A percentile compares a stretch with the other conserved stretches of the same genome.
phyloP scores from a whole-genome alignment of 1,140 invertebrate genomes.

The Ericerus pela region DNA sequence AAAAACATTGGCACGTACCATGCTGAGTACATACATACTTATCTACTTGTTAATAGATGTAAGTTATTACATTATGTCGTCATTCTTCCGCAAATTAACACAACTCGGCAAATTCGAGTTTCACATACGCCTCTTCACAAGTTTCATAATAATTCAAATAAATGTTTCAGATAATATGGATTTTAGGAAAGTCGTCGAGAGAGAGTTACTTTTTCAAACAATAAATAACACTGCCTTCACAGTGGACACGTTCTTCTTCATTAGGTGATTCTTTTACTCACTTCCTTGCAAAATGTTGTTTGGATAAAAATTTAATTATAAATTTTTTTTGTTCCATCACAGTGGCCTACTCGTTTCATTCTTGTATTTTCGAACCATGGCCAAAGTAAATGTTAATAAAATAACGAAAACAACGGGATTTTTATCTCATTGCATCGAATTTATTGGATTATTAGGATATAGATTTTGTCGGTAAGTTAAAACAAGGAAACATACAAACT shows the following conservation, averaged over 20 bases:
- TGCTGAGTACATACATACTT: too few species aligned
- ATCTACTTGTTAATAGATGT: too few species aligned
- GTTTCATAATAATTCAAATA: too few species aligned
- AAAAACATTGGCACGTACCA: too few species aligned
- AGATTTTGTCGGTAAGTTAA: slow-evolving; percentile 50
- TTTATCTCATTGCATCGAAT: slow-evolving; percentile 51
- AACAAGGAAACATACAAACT: too few species aligned
- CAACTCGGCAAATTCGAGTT: too few species aligned
- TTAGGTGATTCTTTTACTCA: slow-evolving; percentile 33
- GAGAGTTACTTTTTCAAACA: slow-evolving; percentile 65
- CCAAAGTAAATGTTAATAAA: slow-evolving; percentile 50
- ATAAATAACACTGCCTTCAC: slow-evolving; percentile 75
- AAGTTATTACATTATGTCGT: too few species aligned
- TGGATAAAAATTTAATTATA: not conserved
- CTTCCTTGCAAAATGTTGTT: not conserved
- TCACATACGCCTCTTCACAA: too few species aligned
- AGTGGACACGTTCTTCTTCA: slow-evolving; percentile 85
- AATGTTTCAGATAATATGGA: slow-evolving; percentile 52
- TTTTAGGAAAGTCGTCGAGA: slow-evolving; percentile 56
- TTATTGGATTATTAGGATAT: slow-evolving; percentile 60
- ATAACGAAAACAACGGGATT: slow-evolving; percentile 54
- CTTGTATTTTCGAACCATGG: slow-evolving; percentile 66
- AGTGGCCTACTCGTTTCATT: slow-evolving; percentile 66
- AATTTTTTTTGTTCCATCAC: slow-evolving; percentile 20
- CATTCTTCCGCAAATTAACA: too few species aligned